Conservation (phyloP, 2,113 vertebrate genomes). For the Pomatostomus ruficeps region DNA sequence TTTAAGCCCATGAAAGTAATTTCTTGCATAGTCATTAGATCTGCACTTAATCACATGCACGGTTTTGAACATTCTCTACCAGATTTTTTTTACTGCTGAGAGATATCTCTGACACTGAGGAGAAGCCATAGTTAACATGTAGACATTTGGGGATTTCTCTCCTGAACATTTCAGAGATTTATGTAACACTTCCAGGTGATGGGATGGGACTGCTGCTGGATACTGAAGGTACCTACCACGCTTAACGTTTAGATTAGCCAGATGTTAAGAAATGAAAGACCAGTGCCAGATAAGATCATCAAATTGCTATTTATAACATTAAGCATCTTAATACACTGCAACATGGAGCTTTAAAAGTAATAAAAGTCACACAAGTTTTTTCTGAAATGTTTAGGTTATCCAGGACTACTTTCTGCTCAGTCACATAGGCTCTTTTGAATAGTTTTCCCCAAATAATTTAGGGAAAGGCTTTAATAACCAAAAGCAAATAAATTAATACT, state of each 20-base stretch:
- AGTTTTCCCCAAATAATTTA: not conserved
- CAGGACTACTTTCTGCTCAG: not conserved
- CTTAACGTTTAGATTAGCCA: not conserved
- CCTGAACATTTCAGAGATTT: not conserved
- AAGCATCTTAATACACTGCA: not conserved
- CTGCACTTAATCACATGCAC: not conserved
- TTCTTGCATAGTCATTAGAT: not conserved
- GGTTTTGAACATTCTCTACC: not conserved
- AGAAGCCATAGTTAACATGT: not conserved
- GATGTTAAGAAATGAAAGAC: not conserved
- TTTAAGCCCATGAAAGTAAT: constrained; percentile 27
- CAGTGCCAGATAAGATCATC: not conserved
- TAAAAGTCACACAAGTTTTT: not conserved
- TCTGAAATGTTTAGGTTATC: not conserved
- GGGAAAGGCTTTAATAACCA: not conserved
- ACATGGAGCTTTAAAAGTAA: not conserved
- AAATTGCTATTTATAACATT: not conserved
- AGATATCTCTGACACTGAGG: not conserved
- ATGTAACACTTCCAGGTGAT: not conserved
- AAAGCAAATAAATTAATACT: not conserved
- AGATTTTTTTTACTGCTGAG: not conserved
- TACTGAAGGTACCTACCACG: not conserved
- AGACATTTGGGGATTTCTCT: not conserved
- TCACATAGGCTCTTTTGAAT: not conserved
- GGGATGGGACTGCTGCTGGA: not conserved